Evolutionary conservation across 2,888 invertebrate genomes (phyloP), one percentile per base, ranked within the genome.

Genomic region (Reticulitermes lucifugus): DNA sequence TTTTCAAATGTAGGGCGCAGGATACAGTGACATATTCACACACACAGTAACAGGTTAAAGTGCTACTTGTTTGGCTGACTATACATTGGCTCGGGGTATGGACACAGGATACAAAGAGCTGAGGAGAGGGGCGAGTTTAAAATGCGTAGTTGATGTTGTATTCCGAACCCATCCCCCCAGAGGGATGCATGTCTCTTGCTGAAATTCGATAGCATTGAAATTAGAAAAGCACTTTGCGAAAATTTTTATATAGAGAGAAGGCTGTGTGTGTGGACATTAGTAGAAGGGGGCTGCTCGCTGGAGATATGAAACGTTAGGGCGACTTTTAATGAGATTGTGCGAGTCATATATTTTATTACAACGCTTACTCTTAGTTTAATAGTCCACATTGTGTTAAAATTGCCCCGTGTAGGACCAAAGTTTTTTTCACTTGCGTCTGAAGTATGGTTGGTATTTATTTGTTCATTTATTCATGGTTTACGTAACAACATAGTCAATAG

Each of bases 201-300:
- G 65, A 65, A 65, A 65, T 65, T 65, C 65, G 65, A 65, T 65
- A 65, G 65, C 65, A 65, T 65, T 65, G 65, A 65, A 65, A 65
- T 65, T 65, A 65, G 65, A 65, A 65, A 65, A 65, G 65, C 65
- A 65, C 65, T 65, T 25, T 65, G 65, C 65, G 65, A 65, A n/a
- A 4, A 10, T 65, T 65, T 65, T 65, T 65, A 6, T 14, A 65
- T 25, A 9, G 65, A 25, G 60, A n/a, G 60, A 65, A 25, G 65
- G n/a, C 14, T n/a, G n/a, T 25, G 65, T 25, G 65, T 55, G 55
- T 55, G 18, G 14, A 18, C 5, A 18, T 51, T 55, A 18, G 55
- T 55, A 18, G 12, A 14, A 14, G 55, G 55, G 18, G 55, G 55
- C 14, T 55, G 55, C 55, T 18, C 2, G 55, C 14, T 14, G 18